Base-by-base conservation (phyloP, 2,797 vertebrate genomes). In the Apodemus agrarius region DNA sequence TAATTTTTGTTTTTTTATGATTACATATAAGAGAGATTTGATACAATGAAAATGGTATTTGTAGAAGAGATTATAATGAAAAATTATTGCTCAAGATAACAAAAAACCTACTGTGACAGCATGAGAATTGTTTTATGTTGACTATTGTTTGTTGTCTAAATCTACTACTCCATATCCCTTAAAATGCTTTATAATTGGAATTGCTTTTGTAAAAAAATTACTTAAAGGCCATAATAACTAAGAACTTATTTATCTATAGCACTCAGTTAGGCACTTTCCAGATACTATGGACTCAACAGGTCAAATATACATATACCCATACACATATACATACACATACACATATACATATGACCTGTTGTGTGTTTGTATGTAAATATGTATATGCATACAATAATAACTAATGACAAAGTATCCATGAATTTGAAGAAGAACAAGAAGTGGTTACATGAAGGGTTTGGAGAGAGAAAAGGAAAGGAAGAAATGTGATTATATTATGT, bases 31-130 rank as follows among this genome's bases (percentile, higher is more conserved):
- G 63, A 89, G 37, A 97, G 63, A 72, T 91, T 95, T 87, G n/a
- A 93, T 81, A 94, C 65, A 96, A 97, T 97, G 91, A 98, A 97
- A 98, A 98, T 97, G 0, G 54, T 93, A 85, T 83, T 1, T 37
- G 12, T 46, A 63, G 1, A 26, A 81, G 59, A 92, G 81, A 96
- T 95, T 93, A 95, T 76, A 90, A 91, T 54, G 3, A 72, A 91
- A 93, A 96, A 96, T 87, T 78, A 97, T 83, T 74, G 92, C 80
- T 87, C 97, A 89, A 0, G 16, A 14, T 78, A 92, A 96, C 89
- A 31, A 63, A 54, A 93, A 95, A 89, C 4, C 92, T 1, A 63
- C 26, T 6, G 7, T 37, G 40, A 52, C 2, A 83, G 11, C 13
- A 76, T 1, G 1, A 74, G 10, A 12, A 11, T 13, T 3, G 34